phyloP scores from a whole-genome alignment of 1,140 invertebrate species.

The Calephelis nemesis region DNA sequence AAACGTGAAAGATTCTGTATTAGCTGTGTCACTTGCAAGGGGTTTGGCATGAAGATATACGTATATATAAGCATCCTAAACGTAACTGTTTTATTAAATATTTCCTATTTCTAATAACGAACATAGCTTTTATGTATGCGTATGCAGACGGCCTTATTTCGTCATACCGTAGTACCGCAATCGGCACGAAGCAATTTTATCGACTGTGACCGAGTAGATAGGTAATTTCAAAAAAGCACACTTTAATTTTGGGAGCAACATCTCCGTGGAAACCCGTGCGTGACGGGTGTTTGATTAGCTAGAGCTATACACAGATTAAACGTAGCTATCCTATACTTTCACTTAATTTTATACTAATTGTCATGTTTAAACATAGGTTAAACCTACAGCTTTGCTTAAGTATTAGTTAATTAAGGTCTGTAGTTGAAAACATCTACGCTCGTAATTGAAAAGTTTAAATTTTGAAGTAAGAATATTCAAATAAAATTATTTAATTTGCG shows the following conservation, averaged over 20 bases:
- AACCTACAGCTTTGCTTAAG: too few relatives aligned
- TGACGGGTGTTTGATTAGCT: slow-evolving; percentile 60
- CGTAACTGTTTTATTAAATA: too few relatives aligned
- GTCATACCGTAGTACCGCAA: slow-evolving; percentile 35
- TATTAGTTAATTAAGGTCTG: too few relatives aligned
- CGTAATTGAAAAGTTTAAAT: too few relatives aligned
- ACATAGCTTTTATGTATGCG: not conserved
- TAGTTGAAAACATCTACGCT: too few relatives aligned
- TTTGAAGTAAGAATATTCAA: too few relatives aligned
- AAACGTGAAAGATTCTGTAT: too few relatives aligned
- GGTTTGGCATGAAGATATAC: too few relatives aligned
- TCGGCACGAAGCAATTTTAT: slow-evolving; percentile 67
- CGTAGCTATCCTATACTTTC: not conserved
- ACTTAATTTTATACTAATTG: not conserved
- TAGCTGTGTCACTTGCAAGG: too few relatives aligned
- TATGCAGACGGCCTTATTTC: slow-evolving; percentile 1
- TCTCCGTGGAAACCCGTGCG: slow-evolving; percentile 47
- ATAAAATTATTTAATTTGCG: too few relatives aligned
- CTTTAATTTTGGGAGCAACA: slow-evolving; percentile 57
- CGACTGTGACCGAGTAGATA: slow-evolving; percentile 57
- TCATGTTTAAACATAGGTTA: too few relatives aligned
- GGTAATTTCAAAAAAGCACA: slow-evolving; percentile 61
- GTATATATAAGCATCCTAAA: too few relatives aligned
- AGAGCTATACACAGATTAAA: slow-evolving; percentile 51
- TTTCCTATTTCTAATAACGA: not conserved